Conservation (phyloP, 2,888 invertebrate species). For the Rosalia funebris region DNA sequence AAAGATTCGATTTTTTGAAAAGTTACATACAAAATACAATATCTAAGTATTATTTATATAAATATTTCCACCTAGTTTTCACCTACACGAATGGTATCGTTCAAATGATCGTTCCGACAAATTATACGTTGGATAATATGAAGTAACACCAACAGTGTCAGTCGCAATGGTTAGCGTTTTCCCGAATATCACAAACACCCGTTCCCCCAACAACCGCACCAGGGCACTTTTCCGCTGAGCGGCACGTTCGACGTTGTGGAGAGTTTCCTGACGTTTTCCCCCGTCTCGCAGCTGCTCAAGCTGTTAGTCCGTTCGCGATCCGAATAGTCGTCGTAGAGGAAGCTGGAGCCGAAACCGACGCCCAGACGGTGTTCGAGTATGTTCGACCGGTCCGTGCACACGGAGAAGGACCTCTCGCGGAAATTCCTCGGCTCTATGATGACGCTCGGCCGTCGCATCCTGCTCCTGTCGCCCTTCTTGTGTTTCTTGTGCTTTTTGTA, state of each 20-base stretch:
- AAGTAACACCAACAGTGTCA: no score
- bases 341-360: constrained; percentile 49
- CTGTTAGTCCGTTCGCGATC: constrained; percentile 76
- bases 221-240: constrained; percentile 75
- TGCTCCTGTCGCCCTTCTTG: constrained; percentile 49
- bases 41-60: no score
- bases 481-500: constrained; percentile 61
- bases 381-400: constrained; percentile 62
- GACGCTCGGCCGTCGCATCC: constrained; percentile 45
- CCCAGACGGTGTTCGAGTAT: constrained; percentile 51
- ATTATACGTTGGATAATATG: no score
- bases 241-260: constrained; percentile 72
- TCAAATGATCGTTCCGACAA: no score
- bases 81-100: no score
- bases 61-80: no score
- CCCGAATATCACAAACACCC: constrained; percentile 67
- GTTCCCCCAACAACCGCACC: constrained; percentile 89
- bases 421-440: constrained; percentile 53
- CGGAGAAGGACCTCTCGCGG: constrained; percentile 60
- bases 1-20: no score
- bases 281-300: constrained; percentile 71
- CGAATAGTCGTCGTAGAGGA: constrained; percentile 63
- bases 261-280: constrained; percentile 68
- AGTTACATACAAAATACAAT: no score
- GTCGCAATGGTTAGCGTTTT: no score